phyloP scores from a whole-genome alignment of 2,113 vertebrate genomes.

The Scopus umbretta region DNA sequence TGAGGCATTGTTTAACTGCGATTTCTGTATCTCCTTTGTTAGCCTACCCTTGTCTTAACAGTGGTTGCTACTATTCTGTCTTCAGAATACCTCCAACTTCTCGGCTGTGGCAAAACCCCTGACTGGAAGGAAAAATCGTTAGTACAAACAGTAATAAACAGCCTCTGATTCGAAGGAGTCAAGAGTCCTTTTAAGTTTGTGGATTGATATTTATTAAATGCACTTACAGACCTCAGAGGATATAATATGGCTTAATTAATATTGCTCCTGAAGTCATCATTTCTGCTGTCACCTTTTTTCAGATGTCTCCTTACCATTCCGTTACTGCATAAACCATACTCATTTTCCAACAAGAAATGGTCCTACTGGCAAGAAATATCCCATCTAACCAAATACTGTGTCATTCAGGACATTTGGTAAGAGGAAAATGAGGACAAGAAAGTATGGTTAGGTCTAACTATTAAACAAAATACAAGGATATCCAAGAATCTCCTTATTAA shows the following conservation, averaged over 20 bases:
- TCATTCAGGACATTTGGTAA: background rate
- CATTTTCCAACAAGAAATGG: background rate
- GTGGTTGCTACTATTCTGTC: background rate
- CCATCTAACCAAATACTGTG: background rate
- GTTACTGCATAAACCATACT: background rate
- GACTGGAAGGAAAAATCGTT: background rate
- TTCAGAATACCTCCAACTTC: background rate
- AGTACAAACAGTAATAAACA: background rate
- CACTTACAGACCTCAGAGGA: background rate
- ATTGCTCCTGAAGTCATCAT: background rate
- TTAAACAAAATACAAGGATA: background rate
- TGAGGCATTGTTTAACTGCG: background rate
- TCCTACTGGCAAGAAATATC: background rate
- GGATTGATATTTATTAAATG: constrained; percentile 5
- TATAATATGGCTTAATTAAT: background rate
- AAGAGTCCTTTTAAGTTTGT: background rate
- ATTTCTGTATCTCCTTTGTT: background rate
- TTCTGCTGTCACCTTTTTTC: background rate
- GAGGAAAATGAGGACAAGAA: background rate
- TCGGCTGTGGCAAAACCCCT: background rate
- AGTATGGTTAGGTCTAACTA: background rate
- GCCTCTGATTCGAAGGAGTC: background rate
- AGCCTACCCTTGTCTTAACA: background rate
- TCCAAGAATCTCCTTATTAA: background rate
- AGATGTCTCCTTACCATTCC: background rate